These are phyloP conservation scores for Heliconius eleuchia DNA, from an alignment of 1,140 invertebrate species.

Conservation along the genomic window DNA sequence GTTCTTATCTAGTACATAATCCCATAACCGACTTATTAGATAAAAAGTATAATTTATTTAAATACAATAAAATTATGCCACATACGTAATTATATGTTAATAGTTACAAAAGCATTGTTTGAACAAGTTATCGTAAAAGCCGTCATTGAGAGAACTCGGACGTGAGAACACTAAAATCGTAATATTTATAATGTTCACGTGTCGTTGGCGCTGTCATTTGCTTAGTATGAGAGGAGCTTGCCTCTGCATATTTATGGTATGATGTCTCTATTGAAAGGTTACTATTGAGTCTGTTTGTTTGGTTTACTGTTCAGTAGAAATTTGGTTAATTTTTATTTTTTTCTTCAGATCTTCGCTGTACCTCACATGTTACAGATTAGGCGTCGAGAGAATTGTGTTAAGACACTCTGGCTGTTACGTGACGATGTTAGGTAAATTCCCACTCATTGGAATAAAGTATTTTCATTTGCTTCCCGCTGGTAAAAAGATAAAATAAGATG, in stretches of 20 bases:
- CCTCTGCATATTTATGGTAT: neutral
- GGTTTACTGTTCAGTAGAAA: too few relatives aligned
- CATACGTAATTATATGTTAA: neutral
- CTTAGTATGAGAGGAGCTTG: neutral
- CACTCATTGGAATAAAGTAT: too few relatives aligned
- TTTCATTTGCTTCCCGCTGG: too few relatives aligned
- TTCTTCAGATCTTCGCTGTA: too few relatives aligned
- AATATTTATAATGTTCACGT: conserved; percentile 5
- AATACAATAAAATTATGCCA: neutral
- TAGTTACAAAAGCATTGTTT: neutral
- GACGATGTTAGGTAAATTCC: too few relatives aligned
- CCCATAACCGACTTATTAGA: neutral
- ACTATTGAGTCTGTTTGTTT: too few relatives aligned
- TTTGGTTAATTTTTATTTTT: too few relatives aligned
- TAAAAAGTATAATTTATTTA: neutral
- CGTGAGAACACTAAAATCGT: neutral
- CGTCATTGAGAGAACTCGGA: neutral
- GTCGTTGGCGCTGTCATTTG: neutral
- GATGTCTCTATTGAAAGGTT: neutral
- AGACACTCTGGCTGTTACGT: too few relatives aligned
- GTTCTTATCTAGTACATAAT: neutral
- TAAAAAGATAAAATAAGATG: too few relatives aligned
- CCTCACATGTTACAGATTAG: too few relatives aligned
- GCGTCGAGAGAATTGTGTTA: too few relatives aligned
- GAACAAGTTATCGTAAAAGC: neutral